Evolutionary conservation across 1,140 invertebrate genomes (phyloP).

Genomic region (Eriosoma lanigerum): DNA sequence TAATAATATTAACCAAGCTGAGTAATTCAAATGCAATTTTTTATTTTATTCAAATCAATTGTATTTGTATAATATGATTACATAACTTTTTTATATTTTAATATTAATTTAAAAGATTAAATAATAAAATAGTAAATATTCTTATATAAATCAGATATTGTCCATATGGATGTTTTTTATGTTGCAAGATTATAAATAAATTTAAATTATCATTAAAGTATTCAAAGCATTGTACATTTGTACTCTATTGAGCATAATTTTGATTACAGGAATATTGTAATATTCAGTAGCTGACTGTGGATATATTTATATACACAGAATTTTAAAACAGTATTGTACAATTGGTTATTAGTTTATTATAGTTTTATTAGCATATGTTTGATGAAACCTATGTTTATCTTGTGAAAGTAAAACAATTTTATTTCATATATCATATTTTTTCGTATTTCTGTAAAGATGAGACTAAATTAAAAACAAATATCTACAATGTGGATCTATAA

Average conservation of each 20-base stretch:
- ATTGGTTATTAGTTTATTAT: not conserved
- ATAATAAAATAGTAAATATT: too few relatives aligned
- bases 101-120: too few relatives aligned
- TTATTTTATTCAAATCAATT: too few relatives aligned
- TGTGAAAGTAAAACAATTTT: constrained; percentile 24
- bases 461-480: not conserved
- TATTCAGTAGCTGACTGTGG: constrained; percentile 20
- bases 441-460: constrained; percentile 10
- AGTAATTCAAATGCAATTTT: too few relatives aligned
- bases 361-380: constrained; percentile 42
- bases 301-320: constrained; percentile 10
- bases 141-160: too few relatives aligned
- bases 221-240: not conserved
- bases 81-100: too few relatives aligned
- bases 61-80: too few relatives aligned
- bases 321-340: constrained; percentile 2
- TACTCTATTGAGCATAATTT: not conserved
- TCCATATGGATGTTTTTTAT: too few relatives aligned
- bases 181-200: too few relatives aligned
- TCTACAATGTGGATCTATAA: not conserved
- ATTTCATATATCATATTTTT: constrained; percentile 29
- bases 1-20: too few relatives aligned
- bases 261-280: constrained; percentile 2
- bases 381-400: not conserved
- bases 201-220: not conserved